A percentile compares a stretch with the other conserved stretches of the same genome.
Evolutionary conservation across 2,113 vertebrate species (phyloP).

Genomic region (Perca flavescens): DNA sequence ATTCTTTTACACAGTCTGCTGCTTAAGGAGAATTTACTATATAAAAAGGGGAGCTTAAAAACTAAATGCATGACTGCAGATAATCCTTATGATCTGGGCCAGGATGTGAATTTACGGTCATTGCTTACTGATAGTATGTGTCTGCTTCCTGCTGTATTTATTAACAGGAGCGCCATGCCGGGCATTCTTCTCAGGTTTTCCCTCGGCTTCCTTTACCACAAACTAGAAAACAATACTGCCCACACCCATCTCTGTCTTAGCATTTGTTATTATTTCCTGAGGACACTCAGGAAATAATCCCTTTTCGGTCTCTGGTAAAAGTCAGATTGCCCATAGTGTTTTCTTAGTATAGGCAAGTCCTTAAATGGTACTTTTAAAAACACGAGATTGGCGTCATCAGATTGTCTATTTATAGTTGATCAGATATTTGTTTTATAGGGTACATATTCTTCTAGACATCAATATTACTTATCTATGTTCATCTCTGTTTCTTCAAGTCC

Average conservation of each 20-base stretch:
- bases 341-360: neutral
- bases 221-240: slow-evolving; percentile 67
- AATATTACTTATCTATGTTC: neutral
- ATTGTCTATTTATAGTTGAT: slow-evolving; percentile 16
- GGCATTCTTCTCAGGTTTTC: slow-evolving; percentile 69
- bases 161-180: slow-evolving; percentile 5
- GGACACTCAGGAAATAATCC: slow-evolving; percentile 31
- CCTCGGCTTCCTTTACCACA: slow-evolving; percentile 37
- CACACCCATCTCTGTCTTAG: slow-evolving; percentile 43
- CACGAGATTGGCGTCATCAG: neutral
- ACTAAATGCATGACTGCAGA: slow-evolving; percentile 64
- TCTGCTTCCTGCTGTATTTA: slow-evolving; percentile 38
- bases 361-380: slow-evolving; percentile 29
- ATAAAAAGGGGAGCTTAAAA: slow-evolving; percentile 43
- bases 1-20: slow-evolving; percentile 31
- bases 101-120: slow-evolving; percentile 41
- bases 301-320: slow-evolving; percentile 37
- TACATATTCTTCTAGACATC: neutral
- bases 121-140: neutral
- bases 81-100: slow-evolving; percentile 67
- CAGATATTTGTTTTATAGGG: slow-evolving; percentile 21
- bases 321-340: slow-evolving; percentile 14
- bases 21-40: slow-evolving; percentile 5
- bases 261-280: slow-evolving; percentile 51
- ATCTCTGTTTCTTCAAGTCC: neutral